A percentile compares a stretch with the other conserved stretches of the same genome.
Evolutionary conservation across 2,888 invertebrate genomes (phyloP).

Genomic region (Perizoma flavofasciatum): DNA sequence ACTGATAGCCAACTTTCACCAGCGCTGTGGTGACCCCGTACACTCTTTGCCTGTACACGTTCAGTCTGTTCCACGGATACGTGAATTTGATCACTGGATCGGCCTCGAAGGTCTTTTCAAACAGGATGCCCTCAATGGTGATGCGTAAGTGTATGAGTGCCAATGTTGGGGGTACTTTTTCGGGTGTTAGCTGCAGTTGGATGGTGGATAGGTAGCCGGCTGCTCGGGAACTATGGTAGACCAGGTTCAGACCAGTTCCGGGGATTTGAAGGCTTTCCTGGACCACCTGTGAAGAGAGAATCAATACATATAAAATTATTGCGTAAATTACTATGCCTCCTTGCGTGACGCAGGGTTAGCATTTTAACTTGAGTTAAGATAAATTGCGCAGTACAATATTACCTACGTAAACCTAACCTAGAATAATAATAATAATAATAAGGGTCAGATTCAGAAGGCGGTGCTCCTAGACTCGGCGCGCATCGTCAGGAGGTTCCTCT

Average conservation of each 20-base stretch:
- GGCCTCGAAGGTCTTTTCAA: conserved; percentile 97
- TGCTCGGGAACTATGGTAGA: conserved; percentile 97
- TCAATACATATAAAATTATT: no score
- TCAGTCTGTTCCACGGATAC: conserved; percentile 98
- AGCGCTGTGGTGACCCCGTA: conserved; percentile 98
- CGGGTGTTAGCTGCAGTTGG: conserved; percentile 94
- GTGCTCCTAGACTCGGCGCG: no score
- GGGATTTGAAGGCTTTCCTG: conserved; percentile 98
- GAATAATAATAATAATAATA: no score
- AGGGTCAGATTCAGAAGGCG: no score
- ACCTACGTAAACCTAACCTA: no score
- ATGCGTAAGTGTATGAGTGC: conserved; percentile 96
- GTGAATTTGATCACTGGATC: conserved; percentile 98
- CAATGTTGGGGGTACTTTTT: conserved; percentile 90
- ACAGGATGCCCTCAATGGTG: conserved; percentile 96
- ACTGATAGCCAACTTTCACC: conserved; percentile 98
- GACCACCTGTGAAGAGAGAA: conserved; percentile 85
- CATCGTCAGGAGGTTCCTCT: no score
- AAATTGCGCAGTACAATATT: no score
- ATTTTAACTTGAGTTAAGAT: no score
- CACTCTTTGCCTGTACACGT: conserved; percentile 97
- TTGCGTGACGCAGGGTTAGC: no score
- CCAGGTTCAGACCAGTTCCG: conserved; percentile 96
- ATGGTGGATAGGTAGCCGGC: conserved; percentile 97
- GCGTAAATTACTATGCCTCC: no score